Percentiles rank a stretch among this genome's conserved stretches.
These are phyloP conservation scores for Agonopterix heracliana DNA, from an alignment of 2,888 invertebrate species.

Conservation along the genomic window DNA sequence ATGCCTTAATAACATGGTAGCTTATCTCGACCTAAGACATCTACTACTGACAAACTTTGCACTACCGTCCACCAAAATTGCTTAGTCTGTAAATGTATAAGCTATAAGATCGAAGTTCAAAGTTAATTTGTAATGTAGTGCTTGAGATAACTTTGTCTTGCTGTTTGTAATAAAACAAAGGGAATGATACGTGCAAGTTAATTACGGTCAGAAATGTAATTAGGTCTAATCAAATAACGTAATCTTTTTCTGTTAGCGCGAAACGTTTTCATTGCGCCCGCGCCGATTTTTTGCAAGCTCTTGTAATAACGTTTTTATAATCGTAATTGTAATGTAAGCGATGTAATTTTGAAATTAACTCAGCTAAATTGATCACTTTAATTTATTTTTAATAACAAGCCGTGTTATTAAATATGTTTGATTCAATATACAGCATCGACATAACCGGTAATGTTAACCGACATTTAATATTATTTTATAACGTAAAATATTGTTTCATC, in stretches of 20 bases:
- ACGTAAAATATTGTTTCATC: no score
- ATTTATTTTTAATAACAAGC: not conserved
- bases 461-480: no score
- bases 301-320: constrained; percentile 28
- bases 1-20: constrained; percentile 62
- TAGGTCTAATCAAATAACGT: constrained; percentile 72
- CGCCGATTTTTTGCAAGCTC: constrained; percentile 21
- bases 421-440: no score
- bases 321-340: constrained; percentile 33
- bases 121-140: constrained; percentile 6
- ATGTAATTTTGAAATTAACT: constrained; percentile 3
- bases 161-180: constrained; percentile 66
- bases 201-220: constrained; percentile 70
- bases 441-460: no score
- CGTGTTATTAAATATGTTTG: no score
- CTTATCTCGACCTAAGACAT: constrained; percentile 66
- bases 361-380: not conserved
- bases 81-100: constrained; percentile 5
- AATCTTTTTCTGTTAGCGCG: constrained; percentile 55
- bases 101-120: constrained; percentile 29
- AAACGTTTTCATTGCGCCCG: constrained; percentile 34
- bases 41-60: constrained; percentile 26
- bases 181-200: constrained; percentile 68
- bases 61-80: constrained; percentile 7
- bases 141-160: constrained; percentile 23